These are phyloP conservation scores for Amphiprion percula DNA, from an alignment of 2,113 vertebrate species.

Conservation along the genomic window DNA sequence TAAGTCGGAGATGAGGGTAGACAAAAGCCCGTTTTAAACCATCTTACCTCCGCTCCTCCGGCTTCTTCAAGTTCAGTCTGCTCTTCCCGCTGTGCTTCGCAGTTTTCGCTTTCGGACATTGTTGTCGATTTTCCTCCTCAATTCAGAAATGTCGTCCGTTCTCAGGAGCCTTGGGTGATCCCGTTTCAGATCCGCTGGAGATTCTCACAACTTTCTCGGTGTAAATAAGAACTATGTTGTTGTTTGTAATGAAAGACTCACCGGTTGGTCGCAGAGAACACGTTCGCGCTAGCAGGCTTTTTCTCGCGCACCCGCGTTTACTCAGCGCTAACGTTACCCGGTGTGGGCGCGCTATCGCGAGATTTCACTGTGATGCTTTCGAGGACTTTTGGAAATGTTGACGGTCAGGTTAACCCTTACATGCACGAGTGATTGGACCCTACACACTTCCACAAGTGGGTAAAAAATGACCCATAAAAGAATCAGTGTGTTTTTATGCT, in stretches of 20 bases:
- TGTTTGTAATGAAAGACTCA: slow-evolving; percentile 72
- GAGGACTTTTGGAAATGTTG: fast-evolving
- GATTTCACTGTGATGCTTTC: slow-evolving; percentile 30
- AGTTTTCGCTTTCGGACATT: slow-evolving; percentile 81
- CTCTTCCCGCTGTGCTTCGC: slow-evolving; percentile 82
- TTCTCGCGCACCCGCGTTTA: slow-evolving; percentile 64
- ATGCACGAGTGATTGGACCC: too few relatives aligned
- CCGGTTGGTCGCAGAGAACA: slow-evolving; percentile 49
- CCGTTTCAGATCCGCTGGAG: background rate
- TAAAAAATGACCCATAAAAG: too few relatives aligned
- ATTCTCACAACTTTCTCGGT: slow-evolving; percentile 24
- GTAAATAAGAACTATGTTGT: slow-evolving; percentile 7
- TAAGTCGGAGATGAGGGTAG: background rate
- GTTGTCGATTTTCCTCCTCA: slow-evolving; percentile 25
- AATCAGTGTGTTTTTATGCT: too few relatives aligned
- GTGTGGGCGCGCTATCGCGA: slow-evolving; percentile 63
- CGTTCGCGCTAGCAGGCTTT: slow-evolving; percentile 64
- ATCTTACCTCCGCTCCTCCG: slow-evolving; percentile 83
- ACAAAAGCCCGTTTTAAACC: slow-evolving; percentile 26
- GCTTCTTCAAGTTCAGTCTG: slow-evolving; percentile 75
- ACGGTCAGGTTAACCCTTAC: background rate
- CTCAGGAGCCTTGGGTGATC: background rate
- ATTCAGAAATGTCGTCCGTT: background rate
- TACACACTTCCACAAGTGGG: too few relatives aligned
- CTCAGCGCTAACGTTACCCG: slow-evolving; percentile 12